Percentiles rank a stretch among this genome's conserved stretches.
These are phyloP conservation scores for Zaprionus taronus DNA, from an alignment of 1,140 invertebrate species.

Conservation along the genomic window DNA sequence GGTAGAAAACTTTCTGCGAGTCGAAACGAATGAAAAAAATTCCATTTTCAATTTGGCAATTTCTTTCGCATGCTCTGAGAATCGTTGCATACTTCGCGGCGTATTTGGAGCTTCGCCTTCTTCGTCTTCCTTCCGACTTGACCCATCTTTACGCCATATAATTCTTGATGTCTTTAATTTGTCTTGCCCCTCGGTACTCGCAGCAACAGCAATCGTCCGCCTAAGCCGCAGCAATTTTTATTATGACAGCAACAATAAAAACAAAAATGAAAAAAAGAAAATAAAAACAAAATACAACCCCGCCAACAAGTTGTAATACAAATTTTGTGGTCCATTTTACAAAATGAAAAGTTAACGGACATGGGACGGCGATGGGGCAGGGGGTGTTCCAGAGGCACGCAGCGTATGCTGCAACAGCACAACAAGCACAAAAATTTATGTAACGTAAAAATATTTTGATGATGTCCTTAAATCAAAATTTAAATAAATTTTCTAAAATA, in stretches of 20 bases:
- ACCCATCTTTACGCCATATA: constrained; percentile 79
- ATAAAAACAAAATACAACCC: constrained; percentile 40
- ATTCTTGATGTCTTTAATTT: constrained; percentile 82
- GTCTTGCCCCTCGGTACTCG: constrained; percentile 59
- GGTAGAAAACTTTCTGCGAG: constrained; percentile 51
- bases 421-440: constrained; percentile 70
- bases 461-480: constrained; percentile 83
- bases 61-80: constrained; percentile 39
- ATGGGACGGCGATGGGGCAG: not conserved
- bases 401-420: constrained; percentile 27
- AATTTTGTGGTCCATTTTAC: constrained; percentile 81
- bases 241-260: constrained; percentile 76
- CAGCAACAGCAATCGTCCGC: constrained; percentile 32
- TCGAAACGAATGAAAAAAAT: constrained; percentile 49
- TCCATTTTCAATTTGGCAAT: constrained; percentile 77
- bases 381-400: not conserved
- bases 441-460: constrained; percentile 80
- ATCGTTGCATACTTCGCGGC: constrained; percentile 53
- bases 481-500: constrained; percentile 77
- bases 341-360: constrained; percentile 71
- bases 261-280: constrained; percentile 7
- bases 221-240: constrained; percentile 76
- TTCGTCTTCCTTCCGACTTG: constrained; percentile 14
- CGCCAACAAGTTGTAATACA: constrained; percentile 75
- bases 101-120: constrained; percentile 37